A percentile compares a stretch with the other conserved stretches of the same genome.
These are phyloP conservation scores for Plecotus auritus DNA, from an alignment of 2,113 vertebrate species.

Conservation along the genomic window DNA sequence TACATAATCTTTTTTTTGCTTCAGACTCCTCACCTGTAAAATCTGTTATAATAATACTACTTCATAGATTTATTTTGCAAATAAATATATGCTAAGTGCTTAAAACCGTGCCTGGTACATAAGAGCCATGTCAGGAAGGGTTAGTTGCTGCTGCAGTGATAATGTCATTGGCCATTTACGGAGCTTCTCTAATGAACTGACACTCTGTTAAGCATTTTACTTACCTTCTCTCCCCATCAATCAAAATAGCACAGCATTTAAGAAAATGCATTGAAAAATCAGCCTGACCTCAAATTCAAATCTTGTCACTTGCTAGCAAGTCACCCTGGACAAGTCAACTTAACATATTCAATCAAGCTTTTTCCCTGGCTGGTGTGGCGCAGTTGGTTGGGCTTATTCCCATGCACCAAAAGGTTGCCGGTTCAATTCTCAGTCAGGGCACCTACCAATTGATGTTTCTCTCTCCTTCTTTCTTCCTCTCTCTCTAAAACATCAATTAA, in stretches of 20 bases:
- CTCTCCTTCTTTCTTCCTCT: background rate
- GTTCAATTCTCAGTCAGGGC: too few relatives aligned
- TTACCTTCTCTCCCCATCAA: background rate
- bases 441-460: background rate
- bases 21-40: conserved; percentile 3
- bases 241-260: conserved; percentile 1
- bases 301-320: background rate
- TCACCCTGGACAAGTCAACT: background rate
- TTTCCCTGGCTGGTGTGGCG: background rate
- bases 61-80: background rate
- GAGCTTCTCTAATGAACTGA: background rate
- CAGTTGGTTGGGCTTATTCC: background rate
- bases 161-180: background rate
- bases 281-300: background rate
- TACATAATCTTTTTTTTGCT: background rate
- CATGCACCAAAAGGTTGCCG: background rate
- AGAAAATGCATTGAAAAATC: background rate
- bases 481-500: background rate
- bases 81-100: background rate
- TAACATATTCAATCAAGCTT: background rate
- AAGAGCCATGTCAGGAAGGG: background rate
- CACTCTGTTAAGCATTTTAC: background rate
- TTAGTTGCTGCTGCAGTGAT: background rate
- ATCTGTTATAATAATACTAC: background rate
- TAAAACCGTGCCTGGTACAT: background rate